A percentile compares a stretch with the other conserved stretches of the same genome.
phyloP scores from a whole-genome alignment of 2,113 vertebrate species.

The Ranitomeya imitator region DNA sequence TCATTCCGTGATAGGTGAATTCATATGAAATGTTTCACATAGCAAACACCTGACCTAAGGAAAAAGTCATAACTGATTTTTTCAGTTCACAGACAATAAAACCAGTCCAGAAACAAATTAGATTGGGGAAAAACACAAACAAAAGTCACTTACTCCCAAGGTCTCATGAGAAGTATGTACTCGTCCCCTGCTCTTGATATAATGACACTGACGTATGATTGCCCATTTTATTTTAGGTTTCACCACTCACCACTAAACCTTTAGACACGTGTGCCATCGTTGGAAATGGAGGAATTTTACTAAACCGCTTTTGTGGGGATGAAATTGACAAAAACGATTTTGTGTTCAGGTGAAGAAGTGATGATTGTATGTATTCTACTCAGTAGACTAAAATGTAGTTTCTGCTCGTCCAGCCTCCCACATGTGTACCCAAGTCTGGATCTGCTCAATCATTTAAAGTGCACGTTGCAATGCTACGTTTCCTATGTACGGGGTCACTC shows the following conservation, averaged over 20 bases:
- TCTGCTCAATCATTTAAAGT: not conserved
- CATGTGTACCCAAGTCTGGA: not conserved
- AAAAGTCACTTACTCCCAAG: too few relatives aligned
- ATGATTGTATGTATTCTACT: not conserved
- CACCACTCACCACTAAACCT: not conserved
- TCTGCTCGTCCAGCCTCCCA: not conserved
- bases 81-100: not conserved
- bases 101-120: not conserved
- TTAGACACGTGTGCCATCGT: constrained; percentile 6
- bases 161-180: too few relatives aligned
- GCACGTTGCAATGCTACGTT: not conserved
- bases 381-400: not conserved
- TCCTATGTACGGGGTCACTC: too few relatives aligned
- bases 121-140: too few relatives aligned
- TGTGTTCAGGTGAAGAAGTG: constrained; percentile 12
- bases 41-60: too few relatives aligned
- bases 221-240: not conserved
- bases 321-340: constrained; percentile 29
- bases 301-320: not conserved
- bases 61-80: too few relatives aligned
- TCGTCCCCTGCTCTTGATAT: not conserved
- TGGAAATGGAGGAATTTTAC: constrained; percentile 40
- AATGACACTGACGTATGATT: too few relatives aligned
- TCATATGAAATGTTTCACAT: not conserved
- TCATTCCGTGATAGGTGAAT: not conserved